These are phyloP conservation scores for Drosophila chauvacae DNA, from an alignment of 1,140 invertebrate genomes.

Conservation along the genomic window DNA sequence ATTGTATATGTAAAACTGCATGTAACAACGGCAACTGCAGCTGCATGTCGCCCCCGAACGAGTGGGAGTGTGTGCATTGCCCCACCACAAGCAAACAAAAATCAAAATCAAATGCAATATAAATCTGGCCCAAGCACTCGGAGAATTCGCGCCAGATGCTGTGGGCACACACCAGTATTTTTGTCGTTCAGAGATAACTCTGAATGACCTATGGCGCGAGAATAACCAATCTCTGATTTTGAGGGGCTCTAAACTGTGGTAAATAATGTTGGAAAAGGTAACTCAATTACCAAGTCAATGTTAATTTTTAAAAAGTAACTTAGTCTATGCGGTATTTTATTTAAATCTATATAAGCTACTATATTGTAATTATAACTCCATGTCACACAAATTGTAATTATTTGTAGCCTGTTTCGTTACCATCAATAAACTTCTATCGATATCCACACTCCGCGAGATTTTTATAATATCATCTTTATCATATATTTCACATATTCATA, in stretches of 20 bases:
- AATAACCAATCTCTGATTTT: conserved; percentile 3
- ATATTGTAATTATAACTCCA: background rate
- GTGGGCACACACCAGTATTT: conserved; percentile 13
- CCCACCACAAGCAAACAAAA: conserved; percentile 63
- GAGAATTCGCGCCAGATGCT: conserved; percentile 34
- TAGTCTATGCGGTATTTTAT: background rate
- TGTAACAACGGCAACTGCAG: conserved; percentile 52
- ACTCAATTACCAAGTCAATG: background rate
- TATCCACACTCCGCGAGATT: too few species aligned
- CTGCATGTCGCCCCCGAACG: conserved; percentile 26
- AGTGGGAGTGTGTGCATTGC: conserved; percentile 1
- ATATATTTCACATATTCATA: too few species aligned
- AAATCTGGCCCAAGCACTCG: conserved; percentile 51
- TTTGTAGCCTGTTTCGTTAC: background rate
- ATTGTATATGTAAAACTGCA: conserved; percentile 69
- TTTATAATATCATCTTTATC: too few species aligned
- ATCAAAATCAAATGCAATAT: conserved; percentile 77
- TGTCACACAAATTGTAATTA: background rate
- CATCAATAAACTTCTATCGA: background rate
- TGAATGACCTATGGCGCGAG: conserved; percentile 1
- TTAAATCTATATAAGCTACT: background rate
- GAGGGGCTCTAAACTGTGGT: background rate
- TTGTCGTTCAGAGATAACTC: conserved; percentile 18
- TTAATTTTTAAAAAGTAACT: too few species aligned
- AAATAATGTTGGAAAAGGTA: background rate